Base-by-base conservation (phyloP, 2,888 invertebrate genomes). In the Dusona sp. region DNA sequence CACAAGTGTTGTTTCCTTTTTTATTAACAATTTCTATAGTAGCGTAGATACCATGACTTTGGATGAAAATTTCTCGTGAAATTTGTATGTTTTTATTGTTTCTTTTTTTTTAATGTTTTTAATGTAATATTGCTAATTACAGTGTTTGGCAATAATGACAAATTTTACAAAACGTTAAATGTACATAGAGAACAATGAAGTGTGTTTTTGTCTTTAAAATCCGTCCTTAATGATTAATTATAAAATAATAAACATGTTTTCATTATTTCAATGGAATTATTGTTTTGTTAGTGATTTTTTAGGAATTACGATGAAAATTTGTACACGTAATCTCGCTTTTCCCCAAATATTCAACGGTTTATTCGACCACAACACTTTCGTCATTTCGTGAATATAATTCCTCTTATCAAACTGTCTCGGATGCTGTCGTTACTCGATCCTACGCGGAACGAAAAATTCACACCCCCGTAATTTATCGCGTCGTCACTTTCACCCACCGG, bases 331-430 rank as follows among this genome's bases (percentile, higher is more conserved):
- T 64, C 22, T 74, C 68, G 19, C 54, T 61, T 29, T 73, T 74
- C 36, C 7, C 54, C 22, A 51, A 51, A n/a, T n/a, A 7, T n/a
- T 9, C 8, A 19, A 48, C n/a, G n/a, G n/a, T 9, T 48, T 70
- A 19, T 9, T 36, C 36, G 36, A 33, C 8, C 11, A n/a, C 7
- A 29, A 9, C 38, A 57, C 4, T 54, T 33, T n/a, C 4, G 33
- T 33, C 1, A 25, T 48, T 67, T 67, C 33, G 77, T 61, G 92
- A 97, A 98, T 88, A 97, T 96, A 85, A 98, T 97, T 51, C 97
- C 97, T 74, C 97, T 95, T 89, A 98, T 97, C 81, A 98, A 95
- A 0, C 97, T 97, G 92, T 97, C 97, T 42, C 97, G 95, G 13
- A 97, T 95, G 0, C 96, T 96, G 92, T 97, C 97, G 67, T 95